Evolutionary conservation across 1,140 invertebrate species (phyloP).

Genomic region (Polyergus mexicanus): DNA sequence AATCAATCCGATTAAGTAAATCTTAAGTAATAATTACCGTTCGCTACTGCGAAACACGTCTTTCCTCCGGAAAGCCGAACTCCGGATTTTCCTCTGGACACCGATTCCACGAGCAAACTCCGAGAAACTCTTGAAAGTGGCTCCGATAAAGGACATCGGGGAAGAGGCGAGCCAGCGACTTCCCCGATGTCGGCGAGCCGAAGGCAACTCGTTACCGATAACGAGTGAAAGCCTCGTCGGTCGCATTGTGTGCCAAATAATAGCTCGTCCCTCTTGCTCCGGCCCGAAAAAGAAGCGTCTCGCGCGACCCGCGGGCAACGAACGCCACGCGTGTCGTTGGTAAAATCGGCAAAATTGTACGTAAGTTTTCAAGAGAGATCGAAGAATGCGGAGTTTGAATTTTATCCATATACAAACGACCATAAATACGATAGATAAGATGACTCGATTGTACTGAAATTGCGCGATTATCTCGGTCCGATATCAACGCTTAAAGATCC

Average conservation of each 20-base stretch:
- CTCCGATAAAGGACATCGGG: slow-evolving; percentile 53
- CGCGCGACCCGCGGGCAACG: slow-evolving; percentile 41
- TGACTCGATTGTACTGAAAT: slow-evolving; percentile 9
- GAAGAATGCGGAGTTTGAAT: background rate
- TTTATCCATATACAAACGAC: background rate
- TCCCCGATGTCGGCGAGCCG: slow-evolving; percentile 61
- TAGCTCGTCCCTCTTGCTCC: slow-evolving; percentile 61
- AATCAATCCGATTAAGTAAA: background rate
- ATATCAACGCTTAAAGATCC: slow-evolving; percentile 30
- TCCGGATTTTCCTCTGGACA: slow-evolving; percentile 1
- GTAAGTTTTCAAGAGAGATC: slow-evolving; percentile 26
- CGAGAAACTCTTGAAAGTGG: slow-evolving; percentile 48
- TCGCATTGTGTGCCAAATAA: slow-evolving; percentile 69
- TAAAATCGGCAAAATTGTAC: slow-evolving; percentile 33
- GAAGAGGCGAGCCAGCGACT: slow-evolving; percentile 58
- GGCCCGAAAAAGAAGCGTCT: slow-evolving; percentile 11
- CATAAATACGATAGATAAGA: slow-evolving; percentile 23
- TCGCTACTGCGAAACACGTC: slow-evolving; percentile 51
- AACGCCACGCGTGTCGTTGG: slow-evolving; percentile 41
- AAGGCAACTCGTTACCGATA: slow-evolving; percentile 74
- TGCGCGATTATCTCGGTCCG: slow-evolving; percentile 34
- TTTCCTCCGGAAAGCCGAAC: slow-evolving; percentile 9
- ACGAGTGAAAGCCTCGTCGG: slow-evolving; percentile 70
- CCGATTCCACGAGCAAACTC: slow-evolving; percentile 30
- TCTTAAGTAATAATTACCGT: slow-evolving; percentile 52